Percentiles rank a stretch among this genome's conserved stretches.
Conservation (phyloP, 1,140 invertebrate species). For the Drosophila neocordata region DNA sequence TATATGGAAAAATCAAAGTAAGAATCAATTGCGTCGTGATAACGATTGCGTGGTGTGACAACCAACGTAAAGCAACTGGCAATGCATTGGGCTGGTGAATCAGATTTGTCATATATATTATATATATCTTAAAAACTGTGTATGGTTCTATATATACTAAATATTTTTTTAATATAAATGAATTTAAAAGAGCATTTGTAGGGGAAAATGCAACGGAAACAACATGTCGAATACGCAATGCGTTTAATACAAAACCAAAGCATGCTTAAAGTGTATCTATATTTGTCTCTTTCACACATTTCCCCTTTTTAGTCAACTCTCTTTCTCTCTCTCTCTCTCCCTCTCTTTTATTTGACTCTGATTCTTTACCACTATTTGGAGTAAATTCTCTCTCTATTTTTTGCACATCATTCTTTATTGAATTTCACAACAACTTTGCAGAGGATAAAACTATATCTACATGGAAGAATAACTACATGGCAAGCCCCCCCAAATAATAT, state of each 20-base stretch:
- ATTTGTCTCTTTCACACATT: background rate
- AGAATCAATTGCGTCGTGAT: background rate
- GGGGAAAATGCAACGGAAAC: background rate
- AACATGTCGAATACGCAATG: constrained; percentile 15
- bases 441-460: constrained; percentile 14
- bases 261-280: background rate
- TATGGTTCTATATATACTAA: background rate
- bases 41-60: background rate
- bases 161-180: background rate
- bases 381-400: constrained; percentile 33
- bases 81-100: background rate
- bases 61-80: too few relatives aligned
- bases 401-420: constrained; percentile 57
- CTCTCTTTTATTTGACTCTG: background rate
- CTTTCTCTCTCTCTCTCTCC: background rate
- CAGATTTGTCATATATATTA: background rate
- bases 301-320: background rate
- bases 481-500: background rate
- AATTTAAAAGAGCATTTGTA: background rate
- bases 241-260: background rate
- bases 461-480: constrained; percentile 12
- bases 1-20: background rate
- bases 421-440: constrained; percentile 64
- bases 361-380: background rate
- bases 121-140: background rate